phyloP scores from a whole-genome alignment of 2,797 vertebrate genomes.

The Graptemys geographica region DNA sequence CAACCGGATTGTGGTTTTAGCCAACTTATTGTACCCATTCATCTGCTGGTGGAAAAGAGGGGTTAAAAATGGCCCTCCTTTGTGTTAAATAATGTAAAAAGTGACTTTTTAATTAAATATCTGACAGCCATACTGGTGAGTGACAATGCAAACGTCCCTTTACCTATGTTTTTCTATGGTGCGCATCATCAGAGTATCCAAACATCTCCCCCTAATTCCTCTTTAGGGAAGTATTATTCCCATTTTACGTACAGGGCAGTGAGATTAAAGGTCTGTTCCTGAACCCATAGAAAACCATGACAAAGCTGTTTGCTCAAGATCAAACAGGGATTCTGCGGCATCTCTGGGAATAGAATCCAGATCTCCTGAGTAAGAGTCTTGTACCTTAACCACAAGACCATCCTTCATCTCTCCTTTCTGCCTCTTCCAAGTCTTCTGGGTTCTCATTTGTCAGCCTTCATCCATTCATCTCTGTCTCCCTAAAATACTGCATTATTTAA shows the following conservation, averaged over 20 bases:
- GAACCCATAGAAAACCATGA: background rate
- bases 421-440: background rate
- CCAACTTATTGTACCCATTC: background rate
- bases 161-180: rapidly evolving
- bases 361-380: background rate
- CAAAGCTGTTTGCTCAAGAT: background rate
- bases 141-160: background rate
- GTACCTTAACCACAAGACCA: background rate
- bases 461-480: background rate
- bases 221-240: background rate
- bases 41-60: background rate
- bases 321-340: background rate
- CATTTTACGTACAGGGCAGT: background rate
- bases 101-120: background rate
- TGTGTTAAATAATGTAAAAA: background rate
- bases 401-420: background rate
- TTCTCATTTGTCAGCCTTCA: constrained; percentile 24
- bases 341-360: background rate
- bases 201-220: background rate
- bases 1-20: background rate
- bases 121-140: background rate
- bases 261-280: background rate
- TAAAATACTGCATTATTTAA: background rate
- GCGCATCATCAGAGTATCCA: background rate
- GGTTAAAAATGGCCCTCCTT: background rate